Percentiles rank a stretch among this genome's conserved stretches.
These are phyloP conservation scores for Poeciliopsis occidentalis DNA, from an alignment of 2,113 vertebrate species.

Conservation along the genomic window DNA sequence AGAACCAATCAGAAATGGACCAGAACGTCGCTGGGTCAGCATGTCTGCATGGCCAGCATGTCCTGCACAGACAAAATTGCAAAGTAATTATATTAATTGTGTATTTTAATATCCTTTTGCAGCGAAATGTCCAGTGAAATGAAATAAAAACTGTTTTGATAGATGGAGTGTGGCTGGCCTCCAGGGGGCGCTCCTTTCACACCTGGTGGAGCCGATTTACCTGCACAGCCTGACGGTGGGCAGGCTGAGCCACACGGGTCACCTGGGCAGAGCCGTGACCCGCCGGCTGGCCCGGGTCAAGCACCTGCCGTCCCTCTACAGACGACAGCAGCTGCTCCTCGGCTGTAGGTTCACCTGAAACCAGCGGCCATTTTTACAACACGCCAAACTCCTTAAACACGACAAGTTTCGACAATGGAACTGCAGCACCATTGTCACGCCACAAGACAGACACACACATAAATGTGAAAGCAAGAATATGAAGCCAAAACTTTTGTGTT, in stretches of 20 bases:
- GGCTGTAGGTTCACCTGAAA: slow-evolving; percentile 82
- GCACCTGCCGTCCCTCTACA: slow-evolving; percentile 84
- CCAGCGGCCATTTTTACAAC: background rate
- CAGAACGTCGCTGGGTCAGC: background rate
- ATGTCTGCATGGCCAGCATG: slow-evolving; percentile 34
- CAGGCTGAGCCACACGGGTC: slow-evolving; percentile 89
- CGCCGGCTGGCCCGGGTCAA: slow-evolving; percentile 84
- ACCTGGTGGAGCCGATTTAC: slow-evolving; percentile 93
- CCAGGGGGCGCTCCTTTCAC: slow-evolving; percentile 93
- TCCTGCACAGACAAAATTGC: slow-evolving; percentile 75
- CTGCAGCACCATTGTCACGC: too few species aligned
- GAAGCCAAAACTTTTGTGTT: too few species aligned
- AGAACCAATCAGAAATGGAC: slow-evolving; percentile 32
- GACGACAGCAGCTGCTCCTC: slow-evolving; percentile 88
- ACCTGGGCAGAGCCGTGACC: slow-evolving; percentile 87
- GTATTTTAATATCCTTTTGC: too few species aligned
- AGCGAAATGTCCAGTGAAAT: background rate
- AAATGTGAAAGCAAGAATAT: too few species aligned
- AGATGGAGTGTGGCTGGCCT: slow-evolving; percentile 94
- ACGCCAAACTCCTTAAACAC: background rate
- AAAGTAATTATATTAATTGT: slow-evolving; percentile 53
- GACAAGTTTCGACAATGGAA: too few species aligned
- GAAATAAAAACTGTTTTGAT: slow-evolving; percentile 21
- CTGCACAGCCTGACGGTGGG: slow-evolving; percentile 92
- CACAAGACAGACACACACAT: too few species aligned